phyloP scores from a whole-genome alignment of 1,140 invertebrate genomes.

The Pentalonia nigronervosa region DNA sequence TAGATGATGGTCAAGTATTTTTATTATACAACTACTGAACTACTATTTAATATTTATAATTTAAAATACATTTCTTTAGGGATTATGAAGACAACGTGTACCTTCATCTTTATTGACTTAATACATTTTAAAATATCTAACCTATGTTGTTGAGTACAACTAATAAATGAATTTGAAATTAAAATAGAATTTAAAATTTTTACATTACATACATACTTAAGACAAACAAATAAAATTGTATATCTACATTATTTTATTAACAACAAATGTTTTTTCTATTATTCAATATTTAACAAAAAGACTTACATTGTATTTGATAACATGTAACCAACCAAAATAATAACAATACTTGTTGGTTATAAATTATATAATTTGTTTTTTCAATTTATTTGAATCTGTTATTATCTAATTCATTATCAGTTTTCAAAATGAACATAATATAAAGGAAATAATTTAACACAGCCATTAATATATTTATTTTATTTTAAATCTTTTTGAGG shows the following conservation, averaged over 20 bases:
- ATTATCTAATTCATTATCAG: too few species aligned
- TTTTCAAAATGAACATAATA: too few species aligned
- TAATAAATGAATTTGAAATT: background rate
- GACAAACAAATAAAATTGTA: background rate
- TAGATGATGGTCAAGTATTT: background rate
- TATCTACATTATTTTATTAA: background rate
- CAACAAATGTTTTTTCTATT: background rate
- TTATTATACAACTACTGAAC: background rate
- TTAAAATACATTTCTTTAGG: background rate
- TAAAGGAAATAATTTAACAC: too few species aligned
- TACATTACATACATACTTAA: background rate
- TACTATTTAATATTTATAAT: background rate
- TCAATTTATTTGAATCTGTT: too few species aligned
- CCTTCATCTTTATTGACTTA: background rate
- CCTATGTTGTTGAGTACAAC: background rate
- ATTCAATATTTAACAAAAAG: background rate
- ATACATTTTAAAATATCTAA: constrained; percentile 2
- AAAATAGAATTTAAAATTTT: background rate
- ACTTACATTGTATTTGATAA: background rate
- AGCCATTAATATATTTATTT: too few species aligned
- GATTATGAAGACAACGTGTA: background rate
- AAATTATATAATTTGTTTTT: too few species aligned
- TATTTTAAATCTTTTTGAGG: too few species aligned
- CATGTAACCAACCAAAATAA: too few species aligned
- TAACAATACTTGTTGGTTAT: background rate